Percentiles rank a stretch among this genome's conserved stretches.
Conservation (phyloP, 1,140 invertebrate species). For the Drosophila trapezifrons region DNA sequence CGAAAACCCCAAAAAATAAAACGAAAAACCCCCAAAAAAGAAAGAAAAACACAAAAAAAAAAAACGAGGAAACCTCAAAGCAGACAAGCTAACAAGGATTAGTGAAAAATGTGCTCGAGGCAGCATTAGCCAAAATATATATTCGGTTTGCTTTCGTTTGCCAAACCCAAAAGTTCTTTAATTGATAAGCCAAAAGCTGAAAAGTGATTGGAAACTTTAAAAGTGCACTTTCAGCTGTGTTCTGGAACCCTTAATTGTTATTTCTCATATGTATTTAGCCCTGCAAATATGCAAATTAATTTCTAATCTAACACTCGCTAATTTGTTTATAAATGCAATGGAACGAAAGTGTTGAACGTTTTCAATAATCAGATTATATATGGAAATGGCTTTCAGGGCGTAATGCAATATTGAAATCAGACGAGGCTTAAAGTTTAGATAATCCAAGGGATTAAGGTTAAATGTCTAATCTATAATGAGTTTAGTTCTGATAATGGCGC, state of each 20-base stretch:
- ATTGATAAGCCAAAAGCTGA: conserved; percentile 20
- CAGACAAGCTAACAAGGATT: conserved; percentile 73
- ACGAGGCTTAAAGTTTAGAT: background rate
- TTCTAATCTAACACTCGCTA: conserved; percentile 28
- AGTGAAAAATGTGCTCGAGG: conserved; percentile 40
- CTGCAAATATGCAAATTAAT: conserved; percentile 36
- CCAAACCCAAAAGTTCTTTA: conserved; percentile 6
- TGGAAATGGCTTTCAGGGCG: conserved; percentile 20
- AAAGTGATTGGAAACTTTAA: conserved; percentile 27
- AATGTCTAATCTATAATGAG: background rate
- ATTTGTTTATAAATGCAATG: conserved; percentile 40
- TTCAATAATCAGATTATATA: conserved; percentile 43
- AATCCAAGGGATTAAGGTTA: conserved; percentile 4
- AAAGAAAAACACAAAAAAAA: conserved; percentile 1
- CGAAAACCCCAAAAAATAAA: background rate
- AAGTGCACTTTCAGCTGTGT: background rate
- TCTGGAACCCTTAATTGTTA: conserved; percentile 22
- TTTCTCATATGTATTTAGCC: background rate
- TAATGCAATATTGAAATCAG: conserved; percentile 1
- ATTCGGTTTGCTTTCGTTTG: conserved; percentile 18
- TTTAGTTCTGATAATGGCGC: background rate
- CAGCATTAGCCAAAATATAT: conserved; percentile 38
- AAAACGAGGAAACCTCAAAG: conserved; percentile 57
- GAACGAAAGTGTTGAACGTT: conserved; percentile 40
- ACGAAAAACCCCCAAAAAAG: conserved; percentile 5